Evolutionary conservation across 2,113 vertebrate species (phyloP).

Genomic region (Dicerorhinus sumatrensis): DNA sequence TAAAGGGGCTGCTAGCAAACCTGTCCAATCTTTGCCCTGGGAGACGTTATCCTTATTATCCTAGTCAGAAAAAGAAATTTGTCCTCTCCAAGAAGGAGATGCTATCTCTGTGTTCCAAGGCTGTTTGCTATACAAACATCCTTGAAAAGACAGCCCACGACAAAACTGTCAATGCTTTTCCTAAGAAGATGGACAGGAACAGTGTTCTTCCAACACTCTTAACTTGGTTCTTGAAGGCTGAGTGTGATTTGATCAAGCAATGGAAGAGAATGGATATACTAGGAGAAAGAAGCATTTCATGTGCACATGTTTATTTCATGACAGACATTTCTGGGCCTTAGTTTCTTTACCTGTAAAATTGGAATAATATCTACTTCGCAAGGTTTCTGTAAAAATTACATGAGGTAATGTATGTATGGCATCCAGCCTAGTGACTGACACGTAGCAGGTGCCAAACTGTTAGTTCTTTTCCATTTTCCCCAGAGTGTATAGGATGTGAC

Average conservation of each 20-base stretch:
- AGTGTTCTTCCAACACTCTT: neutral
- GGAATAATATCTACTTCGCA: neutral
- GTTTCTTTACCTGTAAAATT: conserved; percentile 18
- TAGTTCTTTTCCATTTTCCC: neutral
- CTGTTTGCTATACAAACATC: neutral
- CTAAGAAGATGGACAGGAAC: neutral
- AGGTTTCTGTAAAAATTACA: neutral
- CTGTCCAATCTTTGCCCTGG: neutral
- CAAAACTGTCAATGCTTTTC: neutral
- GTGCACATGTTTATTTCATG: neutral
- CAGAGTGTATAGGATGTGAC: neutral
- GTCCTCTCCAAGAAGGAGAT: neutral
- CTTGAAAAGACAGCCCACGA: neutral
- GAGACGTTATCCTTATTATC: neutral
- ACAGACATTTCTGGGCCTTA: neutral
- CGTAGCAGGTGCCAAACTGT: neutral
- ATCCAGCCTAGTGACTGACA: neutral
- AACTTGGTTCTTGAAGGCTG: neutral
- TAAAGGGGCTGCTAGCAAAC: neutral
- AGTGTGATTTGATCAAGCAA: neutral
- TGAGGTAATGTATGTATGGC: neutral
- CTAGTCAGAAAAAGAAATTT: conserved; percentile 2
- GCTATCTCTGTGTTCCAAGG: neutral
- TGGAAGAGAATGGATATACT: neutral
- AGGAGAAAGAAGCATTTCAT: neutral